Conservation (phyloP, 2,888 invertebrate species). For the Sminthurinus aureus region DNA sequence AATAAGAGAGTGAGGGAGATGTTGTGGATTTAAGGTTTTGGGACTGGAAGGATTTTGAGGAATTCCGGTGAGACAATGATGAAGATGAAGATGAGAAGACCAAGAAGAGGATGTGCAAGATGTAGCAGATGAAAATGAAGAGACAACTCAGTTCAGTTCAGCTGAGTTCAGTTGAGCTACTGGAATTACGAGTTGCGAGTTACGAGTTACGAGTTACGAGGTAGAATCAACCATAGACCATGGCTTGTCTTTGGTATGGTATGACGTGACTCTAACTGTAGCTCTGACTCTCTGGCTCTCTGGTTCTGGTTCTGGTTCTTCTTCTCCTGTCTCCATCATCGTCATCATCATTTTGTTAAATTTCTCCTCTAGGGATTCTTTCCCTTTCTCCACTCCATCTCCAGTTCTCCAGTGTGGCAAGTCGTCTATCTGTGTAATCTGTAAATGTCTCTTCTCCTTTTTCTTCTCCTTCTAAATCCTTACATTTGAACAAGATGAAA, state of each 20-base stretch:
- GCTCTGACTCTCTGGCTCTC: too few species aligned
- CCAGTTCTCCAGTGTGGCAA: too few species aligned
- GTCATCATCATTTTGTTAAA: slow-evolving; percentile 36
- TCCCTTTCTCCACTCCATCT: slow-evolving; percentile 2
- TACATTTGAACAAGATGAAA: background rate
- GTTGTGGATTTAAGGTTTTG: background rate
- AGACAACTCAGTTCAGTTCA: too few species aligned
- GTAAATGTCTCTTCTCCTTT: background rate
- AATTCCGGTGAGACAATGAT: slow-evolving; percentile 35
- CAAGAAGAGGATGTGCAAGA: background rate
- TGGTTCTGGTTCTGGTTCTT: background rate
- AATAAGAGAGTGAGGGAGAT: background rate
- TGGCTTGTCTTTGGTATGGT: too few species aligned
- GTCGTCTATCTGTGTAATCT: slow-evolving; percentile 18
- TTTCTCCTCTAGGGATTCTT: slow-evolving; percentile 31
- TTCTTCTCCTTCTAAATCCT: background rate
- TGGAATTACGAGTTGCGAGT: too few species aligned
- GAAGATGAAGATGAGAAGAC: slow-evolving; percentile 28
- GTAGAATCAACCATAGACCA: too few species aligned
- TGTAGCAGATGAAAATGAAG: too few species aligned
- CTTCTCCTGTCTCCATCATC: slow-evolving; percentile 29
- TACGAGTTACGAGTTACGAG: too few species aligned
- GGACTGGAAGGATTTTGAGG: background rate
- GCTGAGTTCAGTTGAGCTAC: too few species aligned
- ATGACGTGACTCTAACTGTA: background rate